These are phyloP conservation scores for Cyclopterus lumpus DNA, from an alignment of 2,797 vertebrate species.

Conservation along the genomic window DNA sequence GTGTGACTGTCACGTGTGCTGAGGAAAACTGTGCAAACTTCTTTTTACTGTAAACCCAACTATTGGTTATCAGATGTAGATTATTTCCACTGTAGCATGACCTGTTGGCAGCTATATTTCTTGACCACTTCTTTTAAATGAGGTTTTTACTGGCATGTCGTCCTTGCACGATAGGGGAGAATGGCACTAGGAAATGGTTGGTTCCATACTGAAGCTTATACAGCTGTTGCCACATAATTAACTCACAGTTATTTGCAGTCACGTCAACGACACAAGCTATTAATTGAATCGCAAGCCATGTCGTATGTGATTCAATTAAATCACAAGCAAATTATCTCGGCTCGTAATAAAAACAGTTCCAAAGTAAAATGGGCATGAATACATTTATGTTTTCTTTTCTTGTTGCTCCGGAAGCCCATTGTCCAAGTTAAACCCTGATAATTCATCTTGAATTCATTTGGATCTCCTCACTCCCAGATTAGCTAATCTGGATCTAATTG, in stretches of 20 bases:
- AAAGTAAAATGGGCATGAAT: background rate
- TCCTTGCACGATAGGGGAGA: conserved; percentile 40
- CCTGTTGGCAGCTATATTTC: conserved; percentile 35
- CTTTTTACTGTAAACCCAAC: conserved; percentile 2
- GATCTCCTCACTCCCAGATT: background rate
- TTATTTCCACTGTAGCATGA: conserved; percentile 26
- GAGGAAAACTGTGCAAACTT: background rate
- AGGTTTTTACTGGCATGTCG: conserved; percentile 54
- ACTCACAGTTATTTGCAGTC: conserved; percentile 30
- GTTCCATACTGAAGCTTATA: conserved; percentile 33
- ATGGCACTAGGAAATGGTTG: conserved; percentile 25
- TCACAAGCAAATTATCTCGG: conserved; percentile 6
- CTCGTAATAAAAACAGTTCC: conserved; percentile 8
- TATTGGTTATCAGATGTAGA: background rate
- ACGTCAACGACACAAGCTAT: conserved; percentile 18
- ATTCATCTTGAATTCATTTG: background rate
- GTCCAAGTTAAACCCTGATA: background rate
- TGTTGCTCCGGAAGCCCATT: background rate
- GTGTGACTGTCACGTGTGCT: background rate
- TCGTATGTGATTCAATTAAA: conserved; percentile 30
- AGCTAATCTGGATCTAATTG: conserved; percentile 12
- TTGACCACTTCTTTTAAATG: conserved; percentile 46
- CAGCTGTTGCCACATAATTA: conserved; percentile 46
- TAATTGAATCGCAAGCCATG: conserved; percentile 29
- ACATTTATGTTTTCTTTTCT: background rate